Conservation (phyloP, 37 sponge, comb jelly and placozoan genomes). For the Aphrocallistes beatrix region DNA sequence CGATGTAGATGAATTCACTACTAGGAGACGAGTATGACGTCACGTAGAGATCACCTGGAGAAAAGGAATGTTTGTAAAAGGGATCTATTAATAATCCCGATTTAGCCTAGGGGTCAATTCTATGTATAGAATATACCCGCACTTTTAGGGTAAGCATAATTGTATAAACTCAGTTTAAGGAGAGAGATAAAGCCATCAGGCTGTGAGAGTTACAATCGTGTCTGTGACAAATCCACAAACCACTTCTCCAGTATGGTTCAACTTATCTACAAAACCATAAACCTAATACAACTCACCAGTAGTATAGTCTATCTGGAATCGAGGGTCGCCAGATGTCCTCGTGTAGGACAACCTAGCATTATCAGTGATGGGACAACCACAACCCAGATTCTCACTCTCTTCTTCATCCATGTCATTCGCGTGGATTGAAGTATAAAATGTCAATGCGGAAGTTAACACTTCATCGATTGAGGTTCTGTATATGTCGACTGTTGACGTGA, state of each 20-base stretch:
- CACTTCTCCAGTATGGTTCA: too few species aligned
- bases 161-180: too few species aligned
- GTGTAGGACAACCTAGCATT: conserved; percentile 32
- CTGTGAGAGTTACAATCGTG: too few species aligned
- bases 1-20: background rate
- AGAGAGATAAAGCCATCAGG: too few species aligned
- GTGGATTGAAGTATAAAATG: background rate
- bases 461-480: conserved; percentile 1
- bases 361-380: background rate
- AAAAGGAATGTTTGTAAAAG: too few species aligned
- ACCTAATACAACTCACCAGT: background rate
- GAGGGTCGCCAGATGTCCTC: background rate
- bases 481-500: background rate
- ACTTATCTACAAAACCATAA: too few species aligned
- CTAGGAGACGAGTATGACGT: background rate
- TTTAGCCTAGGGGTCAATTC: too few species aligned
- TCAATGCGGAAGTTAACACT: background rate
- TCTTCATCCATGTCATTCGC: background rate
- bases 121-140: too few species aligned
- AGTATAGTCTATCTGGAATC: background rate
- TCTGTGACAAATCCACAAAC: too few species aligned
- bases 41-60: background rate
- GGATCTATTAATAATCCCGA: too few species aligned
- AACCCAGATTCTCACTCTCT: background rate
- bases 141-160: too few species aligned